These are phyloP conservation scores for Onychomys leucogaster DNA, from an alignment of 2,797 vertebrate genomes.

Conservation along the genomic window DNA sequence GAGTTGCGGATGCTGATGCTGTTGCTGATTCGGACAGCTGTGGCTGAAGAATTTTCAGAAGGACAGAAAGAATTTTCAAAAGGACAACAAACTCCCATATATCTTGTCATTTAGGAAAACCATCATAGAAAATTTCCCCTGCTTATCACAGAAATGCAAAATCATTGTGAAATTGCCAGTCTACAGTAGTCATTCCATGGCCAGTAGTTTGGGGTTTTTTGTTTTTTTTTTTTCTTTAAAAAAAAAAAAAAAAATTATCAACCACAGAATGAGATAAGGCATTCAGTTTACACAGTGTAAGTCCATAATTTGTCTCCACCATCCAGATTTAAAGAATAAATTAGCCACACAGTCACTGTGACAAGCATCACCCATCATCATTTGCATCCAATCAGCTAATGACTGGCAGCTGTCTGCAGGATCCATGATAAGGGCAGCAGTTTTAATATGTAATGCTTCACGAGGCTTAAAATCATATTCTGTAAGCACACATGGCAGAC, in stretches of 20 bases:
- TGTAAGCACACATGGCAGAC: neutral
- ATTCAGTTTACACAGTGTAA: slow-evolving; percentile 71
- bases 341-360: slow-evolving; percentile 52
- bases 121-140: slow-evolving; percentile 68
- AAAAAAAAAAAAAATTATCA: slow-evolving; percentile 75
- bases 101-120: slow-evolving; percentile 70
- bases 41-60: too few species aligned
- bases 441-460: neutral
- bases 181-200: slow-evolving; percentile 67
- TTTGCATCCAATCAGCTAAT: slow-evolving; percentile 63
- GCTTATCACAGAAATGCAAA: slow-evolving; percentile 66
- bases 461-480: slow-evolving; percentile 67
- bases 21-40: too few species aligned
- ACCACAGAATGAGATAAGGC: slow-evolving; percentile 70
- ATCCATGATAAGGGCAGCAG: slow-evolving; percentile 38
- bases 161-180: slow-evolving; percentile 80
- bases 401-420: slow-evolving; percentile 70
- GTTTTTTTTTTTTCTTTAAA: neutral
- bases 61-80: too few species aligned
- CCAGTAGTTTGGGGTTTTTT: slow-evolving; percentile 62
- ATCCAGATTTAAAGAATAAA: slow-evolving; percentile 73
- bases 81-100: slow-evolving; percentile 26
- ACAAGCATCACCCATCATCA: slow-evolving; percentile 60
- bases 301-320: slow-evolving; percentile 69
- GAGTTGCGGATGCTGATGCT: too few species aligned